Base-by-base conservation (phyloP, 1,140 invertebrate species). In the Euglossa dilemma region DNA sequence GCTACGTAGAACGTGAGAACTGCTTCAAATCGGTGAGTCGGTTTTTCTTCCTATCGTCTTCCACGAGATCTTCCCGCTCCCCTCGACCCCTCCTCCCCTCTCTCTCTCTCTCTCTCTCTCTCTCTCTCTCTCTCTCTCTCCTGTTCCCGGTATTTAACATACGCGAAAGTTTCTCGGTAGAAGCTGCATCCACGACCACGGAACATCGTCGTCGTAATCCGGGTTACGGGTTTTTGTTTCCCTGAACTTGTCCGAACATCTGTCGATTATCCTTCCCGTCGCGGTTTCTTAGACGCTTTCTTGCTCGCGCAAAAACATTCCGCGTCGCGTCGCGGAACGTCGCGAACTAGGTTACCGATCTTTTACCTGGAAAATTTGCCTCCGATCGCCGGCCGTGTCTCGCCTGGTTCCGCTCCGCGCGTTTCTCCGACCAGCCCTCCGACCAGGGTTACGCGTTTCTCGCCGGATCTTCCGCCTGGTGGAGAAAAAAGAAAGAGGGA, bases 11-110 rank as follows among this genome's bases (percentile, higher is more conserved):
- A 83, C 64, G 64, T 67, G 79, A 72, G 77, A 66, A 43, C 73
- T 84, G 82, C 73, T 80, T 74, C 67, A 76, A 87, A 84, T 87
- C 83, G 85, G 86, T 87, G 76, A 87, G 86, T 85, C n/a, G 7
- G 14, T 0, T 25, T 59, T 59, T 6, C n/a, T n/a, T 59, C 0
- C 57, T 7, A 6, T 6, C 12, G 16, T 14, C n/a, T 61, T 16
- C n/a, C 14, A 25, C 12, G 25, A 61, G 6, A 14, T n/a, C 12
- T 28, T 61, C 25, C 59, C 14, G 11, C 59, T 28, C 1, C 6
- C 16, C 16, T 25, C 16, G n/a, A 2, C n/a, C 25, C 25, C 25
- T n/a, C n/a, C n/a, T n/a, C n/a, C n/a, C n/a, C n/a, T n/a, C n/a
- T n/a, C n/a, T n/a, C n/a, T n/a, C n/a, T n/a, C n/a, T n/a, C n/a